Evolutionary conservation across 2,888 invertebrate genomes (phyloP).

Genomic region (Spilarctia lutea): DNA sequence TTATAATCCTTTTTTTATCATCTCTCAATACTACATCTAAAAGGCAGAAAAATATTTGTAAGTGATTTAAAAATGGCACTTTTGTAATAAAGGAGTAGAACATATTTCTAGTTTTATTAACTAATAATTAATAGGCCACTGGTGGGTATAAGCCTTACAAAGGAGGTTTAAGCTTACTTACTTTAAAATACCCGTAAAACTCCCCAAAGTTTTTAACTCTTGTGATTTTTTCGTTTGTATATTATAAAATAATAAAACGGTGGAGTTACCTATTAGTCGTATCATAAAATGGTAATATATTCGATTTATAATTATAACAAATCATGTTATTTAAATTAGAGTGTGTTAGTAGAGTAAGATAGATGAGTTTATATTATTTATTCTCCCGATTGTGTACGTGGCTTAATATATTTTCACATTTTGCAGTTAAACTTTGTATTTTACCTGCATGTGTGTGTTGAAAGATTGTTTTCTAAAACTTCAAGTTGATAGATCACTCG

Average conservation of each 20-base stretch:
- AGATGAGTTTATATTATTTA: slow-evolving; percentile 70
- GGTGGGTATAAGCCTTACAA: too few species aligned
- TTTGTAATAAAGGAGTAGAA: slow-evolving; percentile 31
- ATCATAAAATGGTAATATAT: slow-evolving; percentile 34
- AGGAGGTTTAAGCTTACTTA: too few species aligned
- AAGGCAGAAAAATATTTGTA: slow-evolving; percentile 23
- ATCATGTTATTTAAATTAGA: slow-evolving; percentile 60
- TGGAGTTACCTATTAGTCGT: slow-evolving; percentile 81
- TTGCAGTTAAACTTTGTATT: slow-evolving; percentile 33
- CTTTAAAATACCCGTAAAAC: too few species aligned
- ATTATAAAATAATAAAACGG: slow-evolving; percentile 64
- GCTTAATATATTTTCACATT: slow-evolving; percentile 33
- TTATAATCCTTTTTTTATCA: too few species aligned
- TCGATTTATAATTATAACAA: slow-evolving; percentile 37
- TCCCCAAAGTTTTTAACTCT: too few species aligned
- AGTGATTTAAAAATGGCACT: slow-evolving; percentile 31
- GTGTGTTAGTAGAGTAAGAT: slow-evolving; percentile 74
- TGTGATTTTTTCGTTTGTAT: slow-evolving; percentile 54
- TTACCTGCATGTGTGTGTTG: slow-evolving; percentile 15
- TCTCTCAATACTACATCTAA: too few species aligned
- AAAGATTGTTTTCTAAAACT: not conserved
- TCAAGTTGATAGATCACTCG: not conserved
- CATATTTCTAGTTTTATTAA: too few species aligned
- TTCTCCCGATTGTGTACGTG: slow-evolving; percentile 61
- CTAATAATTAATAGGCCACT: too few species aligned